Evolutionary conservation across 2,113 vertebrate species (phyloP).

Genomic region (Tichodroma muraria): DNA sequence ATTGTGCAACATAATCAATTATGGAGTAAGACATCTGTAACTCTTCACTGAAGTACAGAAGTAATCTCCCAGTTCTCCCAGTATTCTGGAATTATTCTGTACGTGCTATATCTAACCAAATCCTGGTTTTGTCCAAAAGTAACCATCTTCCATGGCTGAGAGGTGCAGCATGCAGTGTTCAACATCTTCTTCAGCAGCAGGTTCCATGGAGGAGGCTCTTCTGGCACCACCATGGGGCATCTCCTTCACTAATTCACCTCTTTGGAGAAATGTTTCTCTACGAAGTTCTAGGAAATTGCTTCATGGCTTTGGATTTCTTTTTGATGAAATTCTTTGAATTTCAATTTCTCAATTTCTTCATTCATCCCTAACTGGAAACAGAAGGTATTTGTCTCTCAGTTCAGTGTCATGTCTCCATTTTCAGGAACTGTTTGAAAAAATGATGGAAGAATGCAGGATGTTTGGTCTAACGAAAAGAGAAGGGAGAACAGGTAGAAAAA

Average conservation of each 20-base stretch:
- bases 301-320: not conserved
- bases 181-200: not conserved
- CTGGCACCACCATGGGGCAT: not conserved
- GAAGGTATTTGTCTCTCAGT: not conserved
- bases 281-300: not conserved
- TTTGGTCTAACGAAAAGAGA: not conserved
- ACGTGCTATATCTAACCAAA: not conserved
- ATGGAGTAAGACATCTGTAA: not conserved
- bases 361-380: not conserved
- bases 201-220: not conserved
- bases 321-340: not conserved
- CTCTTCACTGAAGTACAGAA: not conserved
- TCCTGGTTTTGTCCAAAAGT: not conserved
- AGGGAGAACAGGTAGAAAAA: not conserved
- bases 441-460: not conserved
- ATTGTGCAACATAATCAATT: not conserved
- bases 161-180: not conserved
- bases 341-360: not conserved
- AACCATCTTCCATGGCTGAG: not conserved
- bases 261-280: not conserved
- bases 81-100: not conserved
- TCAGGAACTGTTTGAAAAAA: not conserved
- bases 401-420: not conserved
- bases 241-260: not conserved
- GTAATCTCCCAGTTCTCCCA: not conserved